Base-by-base conservation (phyloP, 2,888 invertebrate genomes). In the Volucella zonaria region DNA sequence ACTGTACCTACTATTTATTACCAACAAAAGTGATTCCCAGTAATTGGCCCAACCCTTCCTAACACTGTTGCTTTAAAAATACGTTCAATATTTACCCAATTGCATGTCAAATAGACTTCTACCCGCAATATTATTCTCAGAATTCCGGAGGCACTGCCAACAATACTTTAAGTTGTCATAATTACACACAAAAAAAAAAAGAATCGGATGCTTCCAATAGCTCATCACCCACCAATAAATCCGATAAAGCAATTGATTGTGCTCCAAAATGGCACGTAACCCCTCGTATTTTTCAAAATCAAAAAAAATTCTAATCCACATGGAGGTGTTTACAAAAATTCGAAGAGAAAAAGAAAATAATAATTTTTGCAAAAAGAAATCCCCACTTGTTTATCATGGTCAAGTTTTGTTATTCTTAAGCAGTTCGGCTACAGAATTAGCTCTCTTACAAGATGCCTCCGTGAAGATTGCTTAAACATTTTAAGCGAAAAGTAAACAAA, bases 181-280 rank as follows among this genome's bases (percentile, higher is more conserved):
- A 40, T 62, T 54, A 43, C 9, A 42, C 14, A 70, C 62, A 42
- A 64, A 58, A n/a, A 56, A 31, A 23, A 54, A 23, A 11, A 23
- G 38, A 54, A 12, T 18, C 64, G 45, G 31, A 62, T 59, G 77
- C 61, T 62, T 3, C 77, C 62, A 23, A 73, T 67, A 77, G 73
- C 62, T 82, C 82, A 82, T 77, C 77, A 45, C 77, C 38, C 18
- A 8, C 66, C 18, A 18, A 61, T 71, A 66, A 76, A 76, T 76
- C 54, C 12, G 12, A 77, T 67, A 62, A 82, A 61, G 54, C 71
- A 45, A 61, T 77, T 45, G 73, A 67, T 77, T 82, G 56, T 62
- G 12, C 61, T 59, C 64, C 43, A 67, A 14, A 15, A 14, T 12
- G 23, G 18, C 14, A 14, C 40, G 42, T 14, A 1, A 15, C 70